phyloP scores from a whole-genome alignment of 2,888 invertebrate genomes.

The Melanchra persicariae region DNA sequence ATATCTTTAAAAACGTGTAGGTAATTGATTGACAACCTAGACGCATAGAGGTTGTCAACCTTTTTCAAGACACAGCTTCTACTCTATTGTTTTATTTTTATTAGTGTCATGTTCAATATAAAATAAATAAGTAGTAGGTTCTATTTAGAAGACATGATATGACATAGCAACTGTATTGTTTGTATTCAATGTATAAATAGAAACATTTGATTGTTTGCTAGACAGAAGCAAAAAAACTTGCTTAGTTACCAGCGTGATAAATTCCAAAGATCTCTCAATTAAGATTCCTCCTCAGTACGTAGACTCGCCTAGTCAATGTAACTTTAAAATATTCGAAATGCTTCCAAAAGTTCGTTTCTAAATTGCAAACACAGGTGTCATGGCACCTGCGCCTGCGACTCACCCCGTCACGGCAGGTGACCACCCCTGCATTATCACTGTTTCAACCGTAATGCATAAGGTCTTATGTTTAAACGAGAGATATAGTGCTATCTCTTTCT shows the following conservation, averaged over 20 bases:
- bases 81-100: not conserved
- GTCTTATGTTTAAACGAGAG: not conserved
- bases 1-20: not conserved
- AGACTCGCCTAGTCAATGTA: too few species aligned
- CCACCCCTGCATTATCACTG: slow-evolving; percentile 73
- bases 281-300: not conserved
- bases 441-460: slow-evolving; percentile 15
- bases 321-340: slow-evolving; percentile 30
- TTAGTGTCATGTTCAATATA: not conserved
- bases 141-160: not conserved
- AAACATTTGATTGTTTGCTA: slow-evolving; percentile 10
- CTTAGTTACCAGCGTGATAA: not conserved
- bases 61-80: not conserved
- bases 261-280: not conserved
- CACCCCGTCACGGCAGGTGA: slow-evolving; percentile 81
- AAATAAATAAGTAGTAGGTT: slow-evolving; percentile 7
- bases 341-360: slow-evolving; percentile 58
- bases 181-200: slow-evolving; percentile 20
- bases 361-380: slow-evolving; percentile 75
- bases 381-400: slow-evolving; percentile 72
- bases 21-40: slow-evolving; percentile 19
- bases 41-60: slow-evolving; percentile 9
- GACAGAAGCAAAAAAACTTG: slow-evolving; percentile 10
- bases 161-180: slow-evolving; percentile 34
- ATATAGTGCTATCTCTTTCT: slow-evolving; percentile 27